These are phyloP conservation scores for Cordilura impudica DNA, from an alignment of 2,888 invertebrate genomes.

Conservation along the genomic window DNA sequence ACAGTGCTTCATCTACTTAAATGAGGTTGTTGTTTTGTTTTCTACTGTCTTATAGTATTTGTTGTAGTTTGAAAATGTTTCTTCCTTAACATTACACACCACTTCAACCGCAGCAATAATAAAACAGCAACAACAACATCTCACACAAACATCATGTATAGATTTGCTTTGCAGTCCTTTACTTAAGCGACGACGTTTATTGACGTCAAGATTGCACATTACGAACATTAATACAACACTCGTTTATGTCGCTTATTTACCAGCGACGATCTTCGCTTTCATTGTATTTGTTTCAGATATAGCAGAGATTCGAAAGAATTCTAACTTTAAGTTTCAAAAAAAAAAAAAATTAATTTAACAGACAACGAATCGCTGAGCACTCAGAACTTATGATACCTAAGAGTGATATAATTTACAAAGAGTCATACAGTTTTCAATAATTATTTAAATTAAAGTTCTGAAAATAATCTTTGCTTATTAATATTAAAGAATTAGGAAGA, in stretches of 20 bases:
- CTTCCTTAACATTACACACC: neutral
- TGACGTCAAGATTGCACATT: conserved; percentile 77
- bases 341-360: too few relatives aligned
- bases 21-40: conserved; percentile 28
- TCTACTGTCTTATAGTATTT: neutral
- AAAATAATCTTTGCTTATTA: too few relatives aligned
- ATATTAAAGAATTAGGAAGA: too few relatives aligned
- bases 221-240: conserved; percentile 77
- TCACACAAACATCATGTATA: conserved; percentile 50
- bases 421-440: too few relatives aligned
- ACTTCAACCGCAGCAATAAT: neutral
- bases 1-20: neutral
- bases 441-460: too few relatives aligned
- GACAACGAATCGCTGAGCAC: too few relatives aligned
- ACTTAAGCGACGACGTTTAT: conserved; percentile 74
- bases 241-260: conserved; percentile 77
- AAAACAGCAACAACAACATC: neutral
- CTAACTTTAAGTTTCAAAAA: too few relatives aligned
- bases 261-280: conserved; percentile 66
- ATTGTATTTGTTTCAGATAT: too few relatives aligned
- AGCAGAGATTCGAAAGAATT: too few relatives aligned
- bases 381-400: too few relatives aligned
- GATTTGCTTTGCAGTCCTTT: conserved; percentile 61
- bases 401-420: too few relatives aligned
- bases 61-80: neutral